A percentile compares a stretch with the other conserved stretches of the same genome.
Conservation (phyloP, 2,888 invertebrate genomes). For the Euzophera pinguis region DNA sequence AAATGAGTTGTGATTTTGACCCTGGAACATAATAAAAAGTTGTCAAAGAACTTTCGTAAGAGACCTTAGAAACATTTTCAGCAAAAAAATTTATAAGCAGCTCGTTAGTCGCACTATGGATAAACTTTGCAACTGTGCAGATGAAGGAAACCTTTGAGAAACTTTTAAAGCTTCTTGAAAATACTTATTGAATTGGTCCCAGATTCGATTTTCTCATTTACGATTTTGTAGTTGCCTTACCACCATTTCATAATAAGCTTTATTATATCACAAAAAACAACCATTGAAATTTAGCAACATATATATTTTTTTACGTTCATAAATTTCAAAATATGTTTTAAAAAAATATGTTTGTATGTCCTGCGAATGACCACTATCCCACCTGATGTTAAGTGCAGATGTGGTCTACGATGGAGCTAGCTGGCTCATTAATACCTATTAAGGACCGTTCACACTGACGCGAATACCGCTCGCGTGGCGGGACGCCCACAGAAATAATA, state of each 20-base stretch:
- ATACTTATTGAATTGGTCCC: constrained; percentile 11
- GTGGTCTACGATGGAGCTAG: too few relatives aligned
- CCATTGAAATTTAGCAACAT: too few relatives aligned
- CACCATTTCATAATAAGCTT: not conserved
- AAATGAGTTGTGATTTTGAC: not conserved
- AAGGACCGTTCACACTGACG: too few relatives aligned
- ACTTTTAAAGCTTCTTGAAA: constrained; percentile 5
- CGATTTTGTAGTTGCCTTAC: not conserved
- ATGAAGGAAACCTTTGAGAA: constrained; percentile 13
- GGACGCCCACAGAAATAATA: too few relatives aligned
- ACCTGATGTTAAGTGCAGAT: too few relatives aligned
- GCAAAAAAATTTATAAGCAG: constrained; percentile 10
- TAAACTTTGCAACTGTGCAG: constrained; percentile 12
- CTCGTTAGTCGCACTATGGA: constrained; percentile 13
- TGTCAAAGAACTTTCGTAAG: not conserved
- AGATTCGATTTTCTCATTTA: not conserved
- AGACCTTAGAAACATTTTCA: not conserved
- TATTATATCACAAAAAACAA: not conserved
- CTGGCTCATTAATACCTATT: too few relatives aligned
- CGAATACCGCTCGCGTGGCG: too few relatives aligned
- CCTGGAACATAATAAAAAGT: not conserved
- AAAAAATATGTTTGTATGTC: too few relatives aligned
- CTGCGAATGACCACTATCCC: too few relatives aligned
- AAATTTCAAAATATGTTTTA: too few relatives aligned
- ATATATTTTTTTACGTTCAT: too few relatives aligned